Percentiles rank a stretch among this genome's conserved stretches.
Conservation (phyloP, 2,113 vertebrate species). For the Toxostoma redivivum region DNA sequence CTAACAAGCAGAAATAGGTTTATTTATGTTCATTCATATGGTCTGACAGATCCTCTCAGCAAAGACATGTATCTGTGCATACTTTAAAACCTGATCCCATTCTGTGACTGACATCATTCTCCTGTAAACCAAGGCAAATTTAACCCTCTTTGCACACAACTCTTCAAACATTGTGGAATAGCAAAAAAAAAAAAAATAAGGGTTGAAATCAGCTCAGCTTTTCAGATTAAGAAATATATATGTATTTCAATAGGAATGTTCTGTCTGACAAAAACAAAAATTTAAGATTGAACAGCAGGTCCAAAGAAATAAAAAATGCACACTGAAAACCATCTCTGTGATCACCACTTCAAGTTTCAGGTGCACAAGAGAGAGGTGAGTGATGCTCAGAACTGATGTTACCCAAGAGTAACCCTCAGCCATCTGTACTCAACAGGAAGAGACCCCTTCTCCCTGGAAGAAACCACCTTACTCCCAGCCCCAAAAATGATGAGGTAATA, state of each 20-base stretch:
- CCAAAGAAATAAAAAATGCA: background rate
- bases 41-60: background rate
- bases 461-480: background rate
- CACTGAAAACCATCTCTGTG: background rate
- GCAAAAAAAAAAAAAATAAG: background rate
- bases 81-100: background rate
- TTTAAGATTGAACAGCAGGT: background rate
- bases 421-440: background rate
- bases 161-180: background rate
- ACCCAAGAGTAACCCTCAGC: background rate
- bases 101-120: background rate
- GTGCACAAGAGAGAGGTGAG: background rate
- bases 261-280: background rate
- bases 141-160: background rate
- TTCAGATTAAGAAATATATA: background rate
- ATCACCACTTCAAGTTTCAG: background rate
- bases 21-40: background rate
- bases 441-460: background rate
- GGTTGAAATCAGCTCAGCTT: background rate
- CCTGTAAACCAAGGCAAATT: background rate
- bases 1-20: background rate
- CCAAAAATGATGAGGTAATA: background rate
- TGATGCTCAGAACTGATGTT: background rate
- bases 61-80: background rate
- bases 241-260: background rate